Evolutionary conservation across 1,140 invertebrate genomes (phyloP).

Genomic region (Ostrea edulis): DNA sequence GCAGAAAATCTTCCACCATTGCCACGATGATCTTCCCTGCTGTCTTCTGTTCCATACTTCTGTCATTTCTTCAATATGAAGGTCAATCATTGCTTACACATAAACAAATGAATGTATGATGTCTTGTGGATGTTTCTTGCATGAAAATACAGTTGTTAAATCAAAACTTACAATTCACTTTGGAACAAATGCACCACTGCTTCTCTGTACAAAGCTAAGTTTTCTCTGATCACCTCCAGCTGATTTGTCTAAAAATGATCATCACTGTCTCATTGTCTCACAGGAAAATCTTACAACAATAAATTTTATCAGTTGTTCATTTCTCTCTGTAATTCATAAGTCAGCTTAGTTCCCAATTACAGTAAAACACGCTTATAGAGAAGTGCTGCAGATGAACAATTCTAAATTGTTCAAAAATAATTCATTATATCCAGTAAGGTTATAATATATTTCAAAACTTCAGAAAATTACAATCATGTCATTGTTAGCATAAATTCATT

Average conservation of each 20-base stretch:
- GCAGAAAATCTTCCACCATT: slow-evolving; percentile 61
- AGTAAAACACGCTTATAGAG: too few relatives aligned
- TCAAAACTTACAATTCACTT: slow-evolving; percentile 64
- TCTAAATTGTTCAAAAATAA: too few relatives aligned
- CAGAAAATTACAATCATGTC: too few relatives aligned
- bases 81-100: not conserved
- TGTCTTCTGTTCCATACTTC: slow-evolving; percentile 63
- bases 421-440: too few relatives aligned
- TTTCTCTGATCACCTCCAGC: slow-evolving; percentile 55
- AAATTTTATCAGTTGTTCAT: too few relatives aligned
- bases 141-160: not conserved
- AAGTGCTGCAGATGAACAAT: too few relatives aligned
- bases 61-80: slow-evolving; percentile 63
- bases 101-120: not conserved
- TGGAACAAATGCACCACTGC: slow-evolving; percentile 64
- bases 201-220: slow-evolving; percentile 61
- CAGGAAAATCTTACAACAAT: too few relatives aligned
- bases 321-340: too few relatives aligned
- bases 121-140: too few relatives aligned
- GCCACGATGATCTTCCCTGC: slow-evolving; percentile 59
- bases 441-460: too few relatives aligned
- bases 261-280: not conserved
- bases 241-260: slow-evolving; percentile 58
- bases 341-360: too few relatives aligned
- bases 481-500: too few relatives aligned